Percentiles rank a stretch among this genome's conserved stretches.
phyloP scores from a whole-genome alignment of 2,113 vertebrate species.

The Lynx canadensis region DNA sequence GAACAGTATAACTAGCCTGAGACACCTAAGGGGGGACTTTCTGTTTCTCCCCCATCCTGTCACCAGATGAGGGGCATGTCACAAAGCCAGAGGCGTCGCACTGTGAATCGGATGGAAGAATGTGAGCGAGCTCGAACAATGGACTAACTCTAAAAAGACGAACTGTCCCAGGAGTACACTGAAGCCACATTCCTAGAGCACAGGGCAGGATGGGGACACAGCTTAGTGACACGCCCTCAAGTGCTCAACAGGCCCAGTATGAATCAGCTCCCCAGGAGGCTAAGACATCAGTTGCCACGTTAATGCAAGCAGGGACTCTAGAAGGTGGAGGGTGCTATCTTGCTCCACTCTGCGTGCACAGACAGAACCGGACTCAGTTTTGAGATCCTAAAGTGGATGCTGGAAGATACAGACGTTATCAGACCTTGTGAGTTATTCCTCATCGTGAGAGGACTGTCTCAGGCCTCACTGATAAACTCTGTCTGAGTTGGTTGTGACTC shows the following conservation, averaged over 20 bases:
- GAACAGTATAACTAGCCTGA: neutral
- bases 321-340: neutral
- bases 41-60: neutral
- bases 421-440: neutral
- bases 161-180: neutral
- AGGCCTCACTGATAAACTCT: neutral
- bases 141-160: neutral
- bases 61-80: neutral
- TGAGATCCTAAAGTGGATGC: neutral
- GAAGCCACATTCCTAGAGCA: neutral
- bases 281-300: too few relatives aligned
- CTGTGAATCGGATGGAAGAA: neutral
- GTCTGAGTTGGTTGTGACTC: neutral
- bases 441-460: neutral
- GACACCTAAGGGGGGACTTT: neutral
- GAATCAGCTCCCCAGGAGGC: neutral
- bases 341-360: neutral
- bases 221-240: neutral
- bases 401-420: neutral
- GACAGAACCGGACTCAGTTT: neutral
- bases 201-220: neutral
- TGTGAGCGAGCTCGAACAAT: accelerated
- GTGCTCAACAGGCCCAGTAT: neutral
- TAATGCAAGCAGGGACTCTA: neutral
- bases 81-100: neutral